Base-by-base conservation (phyloP, 1,140 invertebrate genomes). In the Leucophenga varia region DNA sequence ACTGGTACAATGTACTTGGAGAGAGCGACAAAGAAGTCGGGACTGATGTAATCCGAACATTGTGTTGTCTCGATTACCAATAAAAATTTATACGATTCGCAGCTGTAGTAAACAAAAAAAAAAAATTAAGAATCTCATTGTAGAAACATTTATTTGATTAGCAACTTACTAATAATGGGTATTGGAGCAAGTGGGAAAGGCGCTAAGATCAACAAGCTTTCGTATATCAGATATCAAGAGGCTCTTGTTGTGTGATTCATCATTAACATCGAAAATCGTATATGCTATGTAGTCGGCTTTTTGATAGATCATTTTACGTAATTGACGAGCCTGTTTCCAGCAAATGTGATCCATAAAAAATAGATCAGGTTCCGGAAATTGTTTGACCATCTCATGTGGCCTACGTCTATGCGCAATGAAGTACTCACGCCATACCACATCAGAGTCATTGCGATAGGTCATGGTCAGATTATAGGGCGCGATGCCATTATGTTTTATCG, bases 361-460 rank as follows among this genome's bases (percentile, higher is more conserved):
- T n/a, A n/a, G n/a, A n/a, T n/a, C n/a, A n/a, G n/a, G n/a, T n/a
- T n/a, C n/a, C n/a, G n/a, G n/a, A n/a, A n/a, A n/a, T n/a, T n/a
- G n/a, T n/a, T n/a, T n/a, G n/a, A n/a, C n/a, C n/a, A n/a, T n/a
- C n/a, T n/a, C n/a, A n/a, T n/a, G n/a, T n/a, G n/a, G n/a, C n/a
- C n/a, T n/a, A n/a, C n/a, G n/a, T n/a, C n/a, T n/a, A n/a, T n/a
- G n/a, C n/a, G 50, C 28, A 7, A 64, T 64, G 20, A 47, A 55
- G 19, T 52, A 49, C 3, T 52, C 25, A 16, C 48, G 43, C 61
- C 60, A 64, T 3, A 59, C 16, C 7, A 64, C 1, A 18, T 64
- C 50, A 9, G 61, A 64, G 13, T 64, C 61, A n/a, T 19, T 25
- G 2, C 60, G 60, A 36, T 64, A 64, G 21, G 45, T 57, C 60